Base-by-base conservation (phyloP, 1,140 invertebrate genomes). In the Hylaeus anthracinus region DNA sequence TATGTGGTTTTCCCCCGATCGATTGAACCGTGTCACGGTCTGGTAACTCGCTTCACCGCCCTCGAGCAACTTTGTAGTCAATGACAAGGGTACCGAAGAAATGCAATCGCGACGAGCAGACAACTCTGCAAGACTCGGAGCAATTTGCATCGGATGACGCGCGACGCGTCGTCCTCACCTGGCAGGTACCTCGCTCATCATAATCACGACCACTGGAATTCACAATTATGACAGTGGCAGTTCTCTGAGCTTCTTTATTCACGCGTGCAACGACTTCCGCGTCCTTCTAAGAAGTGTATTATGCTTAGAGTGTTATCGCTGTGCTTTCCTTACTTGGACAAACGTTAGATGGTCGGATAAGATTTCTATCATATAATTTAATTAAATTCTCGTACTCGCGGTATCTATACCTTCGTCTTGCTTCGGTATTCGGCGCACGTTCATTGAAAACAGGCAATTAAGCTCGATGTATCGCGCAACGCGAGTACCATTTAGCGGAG, bases 71-170 rank as follows among this genome's bases (percentile, higher is more conserved):
- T 45, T 55, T 39, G 26, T 73, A 56, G 39, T 73, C 2, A 43
- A 53, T 5, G 45, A 26, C 12, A 6, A 43, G 45, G 5, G 43
- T 12, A 48, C 43, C 41, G 41, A 39, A 39, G 70, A 73, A 63
- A 14, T 15, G 53, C 53, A 56, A 60, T 64, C 63, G 41, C 2
- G 55, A 63, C 55, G 56, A 66, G 1, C 26, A 58, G 71, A 51
- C 53, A 5, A 1, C 39, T n/a, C 1, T 15, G 14, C 37, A 5
- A 58, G 45, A 48, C 26, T 26, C 26, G 14, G 39, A 2, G 8
- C 14, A 58, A 77, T 81, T 81, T 81, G 51, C 79, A 81, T 81
- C 67, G 43, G 53, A 14, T 55, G 73, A 81, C 79, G 79, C 2
- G 74, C 5, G 5, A 65, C 43, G 73, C n/a, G 65, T 64, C 69